These are phyloP conservation scores for Drosophila navojoa DNA, from an alignment of 1,140 invertebrate genomes.

Conservation along the genomic window DNA sequence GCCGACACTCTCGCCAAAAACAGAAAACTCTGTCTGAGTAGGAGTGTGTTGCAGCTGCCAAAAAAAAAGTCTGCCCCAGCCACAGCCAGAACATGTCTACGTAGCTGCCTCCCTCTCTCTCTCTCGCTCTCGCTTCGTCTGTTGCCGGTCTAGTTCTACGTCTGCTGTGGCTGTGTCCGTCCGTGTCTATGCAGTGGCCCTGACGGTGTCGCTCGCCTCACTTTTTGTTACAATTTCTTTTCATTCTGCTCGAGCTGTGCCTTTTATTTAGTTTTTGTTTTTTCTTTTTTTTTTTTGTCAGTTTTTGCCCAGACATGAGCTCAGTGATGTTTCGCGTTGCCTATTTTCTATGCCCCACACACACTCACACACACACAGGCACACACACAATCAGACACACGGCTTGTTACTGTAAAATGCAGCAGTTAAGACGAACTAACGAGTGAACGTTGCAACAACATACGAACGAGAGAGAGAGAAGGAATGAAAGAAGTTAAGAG, in stretches of 20 bases:
- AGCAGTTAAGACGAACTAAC: conserved; percentile 80
- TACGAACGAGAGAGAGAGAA: conserved; percentile 31
- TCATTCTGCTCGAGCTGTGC: conserved; percentile 24
- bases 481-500: conserved; percentile 29
- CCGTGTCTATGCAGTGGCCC: conserved; percentile 36
- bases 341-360: conserved; percentile 60
- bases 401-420: conserved; percentile 78
- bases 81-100: conserved; percentile 18
- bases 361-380: conserved; percentile 31
- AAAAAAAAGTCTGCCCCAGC: conserved; percentile 33
- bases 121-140: conserved; percentile 10
- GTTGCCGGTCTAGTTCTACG: conserved; percentile 42
- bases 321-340: conserved; percentile 75
- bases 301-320: conserved; percentile 66
- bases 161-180: not conserved
- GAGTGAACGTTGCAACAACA: conserved; percentile 72
- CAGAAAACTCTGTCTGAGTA: not conserved
- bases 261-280: conserved; percentile 24
- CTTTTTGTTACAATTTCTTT: conserved; percentile 69
- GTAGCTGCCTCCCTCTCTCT: no score
- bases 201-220: conserved; percentile 60
- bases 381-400: conserved; percentile 46
- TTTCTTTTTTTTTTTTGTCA: conserved; percentile 10
- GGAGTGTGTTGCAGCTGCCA: conserved; percentile 41
- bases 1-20: conserved; percentile 20